A percentile compares a stretch with the other conserved stretches of the same genome.
Evolutionary conservation across 2,797 vertebrate genomes (phyloP).

Genomic region (Chlorospingus semifuscus): DNA sequence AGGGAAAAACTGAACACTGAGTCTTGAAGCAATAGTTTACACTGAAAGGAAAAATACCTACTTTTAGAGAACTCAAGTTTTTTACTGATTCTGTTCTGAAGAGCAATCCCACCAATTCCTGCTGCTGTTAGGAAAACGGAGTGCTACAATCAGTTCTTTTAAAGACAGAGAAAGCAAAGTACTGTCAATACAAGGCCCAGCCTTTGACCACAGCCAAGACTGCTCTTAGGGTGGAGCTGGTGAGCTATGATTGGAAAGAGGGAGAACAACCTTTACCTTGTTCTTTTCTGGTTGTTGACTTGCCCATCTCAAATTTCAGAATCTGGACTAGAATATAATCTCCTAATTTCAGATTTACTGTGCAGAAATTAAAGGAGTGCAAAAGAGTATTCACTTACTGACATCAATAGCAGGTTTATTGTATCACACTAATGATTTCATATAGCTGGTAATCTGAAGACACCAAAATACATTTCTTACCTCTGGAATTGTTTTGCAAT

Average conservation of each 20-base stretch:
- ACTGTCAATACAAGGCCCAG: background rate
- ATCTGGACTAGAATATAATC: background rate
- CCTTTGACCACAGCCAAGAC: background rate
- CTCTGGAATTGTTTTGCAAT: constrained; percentile 85
- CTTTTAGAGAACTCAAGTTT: background rate
- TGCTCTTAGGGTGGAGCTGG: constrained; percentile 5
- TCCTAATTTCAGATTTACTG: background rate
- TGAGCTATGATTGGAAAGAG: background rate
- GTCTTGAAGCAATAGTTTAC: background rate
- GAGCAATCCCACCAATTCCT: background rate
- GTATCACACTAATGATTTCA: background rate
- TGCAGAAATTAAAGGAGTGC: background rate
- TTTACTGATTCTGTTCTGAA: background rate
- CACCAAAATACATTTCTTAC: constrained; percentile 60
- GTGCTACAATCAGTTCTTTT: background rate
- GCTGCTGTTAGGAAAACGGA: background rate
- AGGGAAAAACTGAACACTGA: background rate
- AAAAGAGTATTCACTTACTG: background rate
- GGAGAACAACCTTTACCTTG: background rate
- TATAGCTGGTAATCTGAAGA: background rate
- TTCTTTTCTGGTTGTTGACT: background rate
- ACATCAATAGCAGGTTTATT: background rate
- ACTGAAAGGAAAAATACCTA: background rate
- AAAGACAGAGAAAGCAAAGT: background rate
- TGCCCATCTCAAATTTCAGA: background rate